These are phyloP conservation scores for Conomelus anceps DNA, from an alignment of 2,888 invertebrate genomes.

Conservation along the genomic window DNA sequence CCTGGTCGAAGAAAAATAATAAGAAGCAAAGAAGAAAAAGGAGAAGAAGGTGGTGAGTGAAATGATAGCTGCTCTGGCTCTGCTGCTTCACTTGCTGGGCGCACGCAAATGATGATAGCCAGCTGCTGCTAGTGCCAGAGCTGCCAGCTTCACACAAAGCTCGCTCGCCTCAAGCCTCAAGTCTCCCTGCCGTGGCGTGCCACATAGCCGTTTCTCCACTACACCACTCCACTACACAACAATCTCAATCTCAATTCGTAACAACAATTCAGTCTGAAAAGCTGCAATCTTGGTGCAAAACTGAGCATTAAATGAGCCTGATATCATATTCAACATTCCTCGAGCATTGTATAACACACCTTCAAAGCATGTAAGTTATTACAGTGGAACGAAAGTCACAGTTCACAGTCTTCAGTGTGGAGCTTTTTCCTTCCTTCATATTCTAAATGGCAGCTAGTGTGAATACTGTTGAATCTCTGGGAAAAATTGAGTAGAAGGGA, in stretches of 20 bases:
- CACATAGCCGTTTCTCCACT: background rate
- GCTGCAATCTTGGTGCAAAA: background rate
- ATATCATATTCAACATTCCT: background rate
- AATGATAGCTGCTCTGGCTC: background rate
- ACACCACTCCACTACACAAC: too few relatives aligned
- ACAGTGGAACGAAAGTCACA: background rate
- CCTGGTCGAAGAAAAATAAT: too few relatives aligned
- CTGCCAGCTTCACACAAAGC: background rate
- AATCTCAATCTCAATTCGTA: background rate
- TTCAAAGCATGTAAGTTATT: background rate
- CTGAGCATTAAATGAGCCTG: background rate
- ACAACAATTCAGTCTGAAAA: background rate
- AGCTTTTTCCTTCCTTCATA: background rate
- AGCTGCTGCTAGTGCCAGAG: background rate
- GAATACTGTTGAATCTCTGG: too few relatives aligned
- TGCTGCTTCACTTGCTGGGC: background rate
- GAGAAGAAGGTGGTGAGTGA: background rate
- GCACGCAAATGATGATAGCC: background rate
- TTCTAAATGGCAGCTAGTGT: background rate
- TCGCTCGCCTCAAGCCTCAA: too few relatives aligned
- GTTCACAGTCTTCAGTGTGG: too few relatives aligned
- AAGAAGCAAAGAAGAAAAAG: background rate
- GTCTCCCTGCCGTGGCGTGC: background rate
- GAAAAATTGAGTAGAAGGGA: too few relatives aligned
- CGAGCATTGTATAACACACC: background rate